Conservation (phyloP, 1,140 invertebrate species). For the Cydia amplana region DNA sequence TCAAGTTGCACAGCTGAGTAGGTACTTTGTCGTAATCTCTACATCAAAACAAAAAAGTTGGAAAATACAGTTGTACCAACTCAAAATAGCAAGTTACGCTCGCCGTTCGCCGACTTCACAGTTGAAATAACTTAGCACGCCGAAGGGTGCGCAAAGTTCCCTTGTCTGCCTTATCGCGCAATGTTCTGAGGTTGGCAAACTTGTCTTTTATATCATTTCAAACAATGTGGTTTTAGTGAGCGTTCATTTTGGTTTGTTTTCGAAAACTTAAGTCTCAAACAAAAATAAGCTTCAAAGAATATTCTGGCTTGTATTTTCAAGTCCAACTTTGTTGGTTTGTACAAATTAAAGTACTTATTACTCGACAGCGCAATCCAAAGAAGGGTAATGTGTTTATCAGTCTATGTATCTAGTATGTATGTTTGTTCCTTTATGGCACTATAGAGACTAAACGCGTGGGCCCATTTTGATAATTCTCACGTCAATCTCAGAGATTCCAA, state of each 20-base stretch:
- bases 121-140: conserved; percentile 31
- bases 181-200: conserved; percentile 27
- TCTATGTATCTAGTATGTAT: too few relatives aligned
- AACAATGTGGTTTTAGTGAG: conserved; percentile 25
- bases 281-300: neutral
- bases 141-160: conserved; percentile 21
- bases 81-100: conserved; percentile 1
- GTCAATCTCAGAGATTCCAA: too few relatives aligned
- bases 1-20: neutral
- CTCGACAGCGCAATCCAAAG: too few relatives aligned
- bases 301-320: neutral
- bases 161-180: conserved; percentile 29
- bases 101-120: conserved; percentile 10
- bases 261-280: neutral
- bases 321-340: too few relatives aligned
- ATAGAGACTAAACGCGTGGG: too few relatives aligned
- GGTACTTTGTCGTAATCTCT: neutral
- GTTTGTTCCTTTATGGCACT: too few relatives aligned
- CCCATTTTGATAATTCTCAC: too few relatives aligned
- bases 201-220: conserved; percentile 31
- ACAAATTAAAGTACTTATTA: too few relatives aligned
- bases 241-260: conserved; percentile 12
- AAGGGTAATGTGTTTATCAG: too few relatives aligned
- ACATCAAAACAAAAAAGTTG: conserved; percentile 19
- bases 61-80: conserved; percentile 16